Conservation (phyloP, 2,888 invertebrate genomes). For the Automeris io region DNA sequence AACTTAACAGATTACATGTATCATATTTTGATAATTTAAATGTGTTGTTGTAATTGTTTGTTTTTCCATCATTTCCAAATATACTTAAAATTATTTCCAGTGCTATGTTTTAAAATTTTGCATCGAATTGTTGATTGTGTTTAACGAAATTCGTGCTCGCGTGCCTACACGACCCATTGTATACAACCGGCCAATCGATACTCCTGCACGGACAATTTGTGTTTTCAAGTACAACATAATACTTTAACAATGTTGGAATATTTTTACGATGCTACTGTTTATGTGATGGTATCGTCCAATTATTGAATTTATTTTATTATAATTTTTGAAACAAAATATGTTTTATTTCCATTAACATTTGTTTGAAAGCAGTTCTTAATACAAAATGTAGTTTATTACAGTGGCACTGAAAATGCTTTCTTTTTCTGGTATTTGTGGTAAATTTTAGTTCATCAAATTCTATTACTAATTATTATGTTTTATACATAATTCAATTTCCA, state of each 20-base stretch:
- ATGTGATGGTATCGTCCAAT: neutral
- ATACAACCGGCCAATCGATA: constrained; percentile 23
- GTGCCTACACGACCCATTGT: constrained; percentile 5
- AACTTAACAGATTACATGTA: too few relatives aligned
- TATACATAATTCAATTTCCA: constrained; percentile 15
- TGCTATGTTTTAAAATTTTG: too few relatives aligned
- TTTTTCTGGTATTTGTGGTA: too few relatives aligned
- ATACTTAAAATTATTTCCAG: too few relatives aligned
- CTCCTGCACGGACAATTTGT: constrained; percentile 12
- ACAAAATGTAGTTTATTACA: too few relatives aligned
- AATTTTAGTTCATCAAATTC: too few relatives aligned
- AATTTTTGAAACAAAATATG: neutral
- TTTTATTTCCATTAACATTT: too few relatives aligned
- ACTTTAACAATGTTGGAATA: constrained; percentile 7
- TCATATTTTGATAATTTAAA: too few relatives aligned
- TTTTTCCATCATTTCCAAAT: too few relatives aligned
- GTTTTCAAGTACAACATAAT: constrained; percentile 8
- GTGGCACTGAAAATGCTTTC: too few relatives aligned
- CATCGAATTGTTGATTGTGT: neutral
- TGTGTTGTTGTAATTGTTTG: too few relatives aligned
- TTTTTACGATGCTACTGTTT: neutral
- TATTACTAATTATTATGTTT: constrained; percentile 2
- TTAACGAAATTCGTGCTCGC: neutral
- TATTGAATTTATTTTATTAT: neutral
- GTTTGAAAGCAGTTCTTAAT: too few relatives aligned